Base-by-base conservation (phyloP, 92 coral and sea anemone genomes). In the Heliopora coerulea region DNA sequence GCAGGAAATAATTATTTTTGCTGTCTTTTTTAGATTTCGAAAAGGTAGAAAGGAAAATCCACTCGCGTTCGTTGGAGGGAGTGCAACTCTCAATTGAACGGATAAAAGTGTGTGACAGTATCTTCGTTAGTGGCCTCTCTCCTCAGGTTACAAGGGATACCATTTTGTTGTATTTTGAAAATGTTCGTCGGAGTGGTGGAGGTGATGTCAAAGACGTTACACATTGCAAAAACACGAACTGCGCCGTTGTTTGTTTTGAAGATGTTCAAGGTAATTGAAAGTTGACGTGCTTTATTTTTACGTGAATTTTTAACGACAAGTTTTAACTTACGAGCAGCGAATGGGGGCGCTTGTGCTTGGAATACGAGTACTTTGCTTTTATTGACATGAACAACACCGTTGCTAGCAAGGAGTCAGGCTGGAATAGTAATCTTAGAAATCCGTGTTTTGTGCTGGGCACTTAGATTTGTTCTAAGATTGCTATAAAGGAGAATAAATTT, bases 201-300 rank as follows among this genome's bases (percentile, higher is more conserved):
- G 96, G 81, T 17, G 68, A 80, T 46, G 86, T 90, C 26, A 19
- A 78, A 12, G 58, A 50, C 7, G 81, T 88, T 0, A 54, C 72
- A 25, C 86, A 60, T 31, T 61, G 31, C 39, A 65, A 82, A 28
- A 79, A 81, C 2, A 78, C 79, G 39, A 80, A 73, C 23, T 34
- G 69, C 42, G 96, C 96, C 20, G 64, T 85, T 65, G 89, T 90
- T n/a, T 67, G 68, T 34, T 90, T 90, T 77, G 49, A 72, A 11
- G 79, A 85, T 52, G 54, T 83, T 11, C 42, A 39, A 61, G 92
- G 96, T 90, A 63, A 37, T 37, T 37, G 11, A 4, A 37, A 37
- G 11, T 4, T 37, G 11, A 37, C 4, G 4, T 37, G 42, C 11
- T 37, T 37, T 37, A 37, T 37, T 37, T 37, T 37, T 37, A 4